Base-by-base conservation (phyloP, 2,797 vertebrate genomes). In the Falco cherrug region DNA sequence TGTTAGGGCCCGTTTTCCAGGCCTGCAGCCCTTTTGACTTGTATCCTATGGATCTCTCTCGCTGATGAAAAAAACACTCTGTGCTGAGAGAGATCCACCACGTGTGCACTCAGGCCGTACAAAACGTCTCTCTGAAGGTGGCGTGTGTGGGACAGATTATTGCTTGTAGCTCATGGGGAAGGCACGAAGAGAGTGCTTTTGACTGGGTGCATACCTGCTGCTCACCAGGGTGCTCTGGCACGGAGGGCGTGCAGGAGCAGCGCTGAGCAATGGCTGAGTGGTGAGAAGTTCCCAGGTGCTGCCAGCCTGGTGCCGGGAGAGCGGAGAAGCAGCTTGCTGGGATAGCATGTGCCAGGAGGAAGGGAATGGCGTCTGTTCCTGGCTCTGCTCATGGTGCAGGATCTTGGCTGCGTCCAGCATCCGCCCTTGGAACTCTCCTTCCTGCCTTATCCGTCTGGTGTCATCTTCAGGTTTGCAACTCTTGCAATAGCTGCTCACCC, bases 31-130 rank as follows among this genome's bases (percentile, higher is more conserved):
- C 54, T 41, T 90, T 63, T 54, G 39, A 43, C 16, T 84, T 0
- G 0, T 39, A 73, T 69, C 47, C 45, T 28, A 0, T 37, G 39
- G 51, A 51, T 50, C 31, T 35, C 16, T 75, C 25, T 53, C 7
- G 1, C 22, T 61, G 68, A 65, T 4, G 13, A 64, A 53, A 50
- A 50, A 47, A 67, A 15, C 0, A 0, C 7, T 70, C 29, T 67
- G 17, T n/a, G 22, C 54, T n/a, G 45, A 39, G 43, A 78, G 61
- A 84, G 31, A 21, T 33, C 63, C 59, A 19, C 31, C 5, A 0
- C 1, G 5, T 0, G 0, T 5, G 13, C 24, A 33, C 51, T 26
- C 48, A 54, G 51, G 76, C 35, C 48, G 2, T 5, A 33, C 2
- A 63, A 59, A 50, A 39, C 37, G 26, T 60, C 16, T 35, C 17